Evolutionary conservation across 1,140 invertebrate genomes (phyloP).

Genomic region (Hesperophylax magnus): DNA sequence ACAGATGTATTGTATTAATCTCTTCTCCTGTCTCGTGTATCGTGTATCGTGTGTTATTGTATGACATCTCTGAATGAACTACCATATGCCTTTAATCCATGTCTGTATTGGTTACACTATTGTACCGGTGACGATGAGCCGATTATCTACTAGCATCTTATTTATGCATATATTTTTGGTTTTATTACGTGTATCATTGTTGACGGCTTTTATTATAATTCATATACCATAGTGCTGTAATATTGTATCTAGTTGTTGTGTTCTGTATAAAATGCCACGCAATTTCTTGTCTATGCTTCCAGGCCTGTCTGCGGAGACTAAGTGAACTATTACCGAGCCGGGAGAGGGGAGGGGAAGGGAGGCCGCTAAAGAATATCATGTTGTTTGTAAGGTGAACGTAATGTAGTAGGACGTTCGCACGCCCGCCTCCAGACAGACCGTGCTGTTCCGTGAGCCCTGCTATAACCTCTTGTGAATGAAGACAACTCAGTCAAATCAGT

Average conservation of each 20-base stretch:
- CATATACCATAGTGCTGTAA: not conserved
- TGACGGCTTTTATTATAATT: constrained; percentile 10
- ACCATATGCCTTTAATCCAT: constrained; percentile 37
- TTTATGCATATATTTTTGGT: constrained; percentile 34
- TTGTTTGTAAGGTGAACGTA: constrained; percentile 16
- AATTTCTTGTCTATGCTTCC: constrained; percentile 53
- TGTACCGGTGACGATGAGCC: not conserved
- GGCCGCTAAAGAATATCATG: not conserved
- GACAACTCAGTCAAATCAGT: no score
- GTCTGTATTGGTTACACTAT: constrained; percentile 20
- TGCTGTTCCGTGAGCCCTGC: not conserved
- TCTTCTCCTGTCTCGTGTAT: constrained; percentile 19
- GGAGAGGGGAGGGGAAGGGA: not conserved
- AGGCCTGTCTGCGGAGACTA: constrained; percentile 33
- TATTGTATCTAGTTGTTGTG: constrained; percentile 4
- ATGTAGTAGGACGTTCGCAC: not conserved
- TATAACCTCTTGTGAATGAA: not conserved
- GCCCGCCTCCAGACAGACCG: not conserved
- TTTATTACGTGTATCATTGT: constrained; percentile 34
- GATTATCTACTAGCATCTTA: constrained; percentile 2
- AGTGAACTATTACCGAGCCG: not conserved
- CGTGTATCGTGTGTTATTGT: not conserved
- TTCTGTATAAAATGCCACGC: constrained; percentile 49
- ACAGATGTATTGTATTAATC: constrained; percentile 11
- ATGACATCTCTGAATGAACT: constrained; percentile 34